Evolutionary conservation across 2,888 invertebrate genomes (phyloP), one percentile per base, ranked within the genome.

Genomic region (Pachymerium ferrugineum): DNA sequence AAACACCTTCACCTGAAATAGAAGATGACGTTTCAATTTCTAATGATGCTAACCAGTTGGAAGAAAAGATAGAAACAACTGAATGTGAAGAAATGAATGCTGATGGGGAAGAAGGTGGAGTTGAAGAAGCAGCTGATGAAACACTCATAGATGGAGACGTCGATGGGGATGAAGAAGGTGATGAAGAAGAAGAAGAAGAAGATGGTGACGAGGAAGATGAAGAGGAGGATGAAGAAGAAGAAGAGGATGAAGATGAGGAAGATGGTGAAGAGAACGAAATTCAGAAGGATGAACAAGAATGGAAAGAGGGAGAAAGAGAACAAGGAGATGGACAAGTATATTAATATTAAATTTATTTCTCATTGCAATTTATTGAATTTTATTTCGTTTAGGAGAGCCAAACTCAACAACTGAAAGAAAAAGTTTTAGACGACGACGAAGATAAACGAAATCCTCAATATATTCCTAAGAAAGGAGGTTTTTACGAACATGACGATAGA

Each of bases 361-460:
- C 3, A 30, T 3, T 70, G 22, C 10, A 6, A 25, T 16, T 31
- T n/a, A 14, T 8, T 29, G 67, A 10, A 14, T 33, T 70, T 67
- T 29, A 69, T 31, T 38, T 69, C 74, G 16, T 67, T 70, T 72
- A 76, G 75, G 75, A 72, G 54, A 77, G 72, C 33, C 74, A 74
- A 73, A 74, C 77, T 69, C 75, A 77, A 73, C 73, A 75, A 35
- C 73, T 77, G 85, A 74, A 77, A 77, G 78, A 79, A 72, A 78
- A 79, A 77, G 88, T 91, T 78, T 88, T 96, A 1, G 97, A 97
- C 81, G 91, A 93, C 80, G 95, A 94, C 80, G 96, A 97, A 81
- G 97, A 97, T 81, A 87, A 93, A 54, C 91, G 95, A 81, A 97
- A 97, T 85, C 97, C 97, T 0, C 97, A 97, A 80, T 97, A 96